phyloP scores from a whole-genome alignment of 2,888 invertebrate genomes.

The Nymphalis urticae region DNA sequence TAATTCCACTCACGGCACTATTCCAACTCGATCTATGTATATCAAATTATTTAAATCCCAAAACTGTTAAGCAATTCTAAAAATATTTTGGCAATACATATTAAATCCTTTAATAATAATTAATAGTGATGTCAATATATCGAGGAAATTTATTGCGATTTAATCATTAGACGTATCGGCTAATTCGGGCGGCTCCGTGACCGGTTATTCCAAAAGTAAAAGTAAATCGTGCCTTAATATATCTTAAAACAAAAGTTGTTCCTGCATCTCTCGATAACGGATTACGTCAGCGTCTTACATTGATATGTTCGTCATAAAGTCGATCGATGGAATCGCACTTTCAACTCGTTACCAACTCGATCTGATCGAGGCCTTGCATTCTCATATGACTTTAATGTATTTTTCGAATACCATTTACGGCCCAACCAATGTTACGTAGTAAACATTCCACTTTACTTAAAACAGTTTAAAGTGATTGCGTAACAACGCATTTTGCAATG shows the following conservation, averaged over 20 bases:
- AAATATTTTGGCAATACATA: background rate
- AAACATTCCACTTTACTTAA: conserved; percentile 36
- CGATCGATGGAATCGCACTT: conserved; percentile 31
- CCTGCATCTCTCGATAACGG: conserved; percentile 31
- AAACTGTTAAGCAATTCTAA: background rate
- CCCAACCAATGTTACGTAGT: conserved; percentile 29
- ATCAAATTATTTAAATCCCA: background rate
- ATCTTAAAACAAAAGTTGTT: conserved; percentile 38
- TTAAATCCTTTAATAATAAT: background rate
- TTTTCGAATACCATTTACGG: conserved; percentile 40
- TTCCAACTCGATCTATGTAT: background rate
- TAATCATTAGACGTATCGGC: background rate
- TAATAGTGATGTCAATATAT: conserved; percentile 8
- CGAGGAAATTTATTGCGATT: background rate
- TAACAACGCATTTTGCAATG: conserved; percentile 27
- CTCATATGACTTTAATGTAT: conserved; percentile 29
- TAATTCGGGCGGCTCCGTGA: conserved; percentile 2
- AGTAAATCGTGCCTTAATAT: conserved; percentile 34
- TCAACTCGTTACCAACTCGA: conserved; percentile 20
- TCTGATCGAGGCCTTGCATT: conserved; percentile 28
- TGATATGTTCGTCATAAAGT: conserved; percentile 39
- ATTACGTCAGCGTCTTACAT: conserved; percentile 37
- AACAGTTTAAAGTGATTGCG: conserved; percentile 36
- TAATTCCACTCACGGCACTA: conserved; percentile 29
- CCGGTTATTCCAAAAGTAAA: conserved; percentile 39